Conservation (phyloP, 1,140 invertebrate species). For the Calliphora vicina region DNA sequence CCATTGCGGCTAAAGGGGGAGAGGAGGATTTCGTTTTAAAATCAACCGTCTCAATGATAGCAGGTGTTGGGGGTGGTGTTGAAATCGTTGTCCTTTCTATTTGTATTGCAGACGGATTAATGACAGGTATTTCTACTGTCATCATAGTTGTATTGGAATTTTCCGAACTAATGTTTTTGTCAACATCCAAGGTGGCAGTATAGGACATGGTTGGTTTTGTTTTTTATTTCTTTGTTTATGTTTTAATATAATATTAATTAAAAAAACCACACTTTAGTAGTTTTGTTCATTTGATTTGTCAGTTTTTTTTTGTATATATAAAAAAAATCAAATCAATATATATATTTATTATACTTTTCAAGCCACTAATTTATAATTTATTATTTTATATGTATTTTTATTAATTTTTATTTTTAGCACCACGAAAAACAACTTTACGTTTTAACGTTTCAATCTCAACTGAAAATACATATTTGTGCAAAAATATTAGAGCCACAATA, state of each 20-base stretch:
- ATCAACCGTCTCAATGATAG: not conserved
- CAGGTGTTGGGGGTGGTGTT: not conserved
- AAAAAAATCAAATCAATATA: not conserved
- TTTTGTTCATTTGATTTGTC: not conserved
- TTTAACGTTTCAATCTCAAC: not conserved
- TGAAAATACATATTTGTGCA: not conserved
- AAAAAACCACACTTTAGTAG: not conserved
- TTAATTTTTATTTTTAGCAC: not conserved
- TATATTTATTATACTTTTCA: too few relatives aligned
- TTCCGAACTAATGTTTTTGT: conserved; percentile 24
- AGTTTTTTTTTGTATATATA: not conserved
- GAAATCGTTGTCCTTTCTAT: not conserved
- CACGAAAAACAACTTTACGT: not conserved
- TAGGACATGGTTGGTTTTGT: conserved; percentile 2
- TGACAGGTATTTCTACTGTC: conserved; percentile 24
- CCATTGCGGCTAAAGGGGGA: not conserved
- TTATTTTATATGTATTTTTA: too few relatives aligned
- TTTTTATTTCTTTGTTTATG: not conserved
- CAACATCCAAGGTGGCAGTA: not conserved
- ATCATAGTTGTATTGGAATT: conserved; percentile 24
- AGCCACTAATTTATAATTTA: too few relatives aligned
- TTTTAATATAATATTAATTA: not conserved
- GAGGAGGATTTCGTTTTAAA: not conserved
- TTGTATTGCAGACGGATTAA: not conserved
- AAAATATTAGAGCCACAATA: not conserved